A percentile compares a stretch with the other conserved stretches of the same genome.
phyloP scores from a whole-genome alignment of 2,797 vertebrate genomes.

The Crocidura indochinensis region DNA sequence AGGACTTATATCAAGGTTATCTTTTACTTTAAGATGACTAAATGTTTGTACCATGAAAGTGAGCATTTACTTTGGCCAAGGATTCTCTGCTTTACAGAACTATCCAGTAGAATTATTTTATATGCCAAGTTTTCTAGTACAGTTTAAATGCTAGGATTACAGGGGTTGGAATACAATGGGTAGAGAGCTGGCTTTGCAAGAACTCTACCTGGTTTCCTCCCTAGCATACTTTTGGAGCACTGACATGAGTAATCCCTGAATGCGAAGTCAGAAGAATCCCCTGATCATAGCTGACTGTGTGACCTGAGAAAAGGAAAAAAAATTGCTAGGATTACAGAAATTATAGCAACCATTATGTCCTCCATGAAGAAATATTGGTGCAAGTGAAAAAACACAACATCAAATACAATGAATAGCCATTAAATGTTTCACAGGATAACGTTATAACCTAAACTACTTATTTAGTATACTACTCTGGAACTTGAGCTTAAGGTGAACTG shows the following conservation, averaged over 20 bases:
- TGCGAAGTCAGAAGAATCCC: too few species aligned
- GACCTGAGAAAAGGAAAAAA: too few species aligned
- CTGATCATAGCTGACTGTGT: too few species aligned
- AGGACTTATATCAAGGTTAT: slow-evolving; percentile 36
- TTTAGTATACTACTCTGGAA: not conserved
- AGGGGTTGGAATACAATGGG: not conserved
- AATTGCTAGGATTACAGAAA: slow-evolving; percentile 45
- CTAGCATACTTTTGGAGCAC: too few species aligned
- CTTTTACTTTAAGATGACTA: slow-evolving; percentile 57
- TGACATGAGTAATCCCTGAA: too few species aligned
- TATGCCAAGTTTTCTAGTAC: not conserved
- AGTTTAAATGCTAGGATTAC: slow-evolving; percentile 43
- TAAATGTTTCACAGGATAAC: slow-evolving; percentile 20
- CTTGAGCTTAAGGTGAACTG: slow-evolving; percentile 20
- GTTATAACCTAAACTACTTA: slow-evolving; percentile 1
- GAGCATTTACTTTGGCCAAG: slow-evolving; percentile 54
- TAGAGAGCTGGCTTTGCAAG: too few species aligned
- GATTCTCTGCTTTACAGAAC: slow-evolving; percentile 33
- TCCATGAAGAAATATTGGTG: slow-evolving; percentile 54
- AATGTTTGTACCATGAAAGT: slow-evolving; percentile 43
- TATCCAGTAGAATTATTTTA: not conserved
- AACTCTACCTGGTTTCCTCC: too few species aligned
- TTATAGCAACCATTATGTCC: slow-evolving; percentile 31
- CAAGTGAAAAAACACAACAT: slow-evolving; percentile 5
- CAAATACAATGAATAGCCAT: slow-evolving; percentile 35